Percentiles rank a stretch among this genome's conserved stretches.
phyloP scores from a whole-genome alignment of 2,888 invertebrate species.

The Arrhopalites spinosus region DNA sequence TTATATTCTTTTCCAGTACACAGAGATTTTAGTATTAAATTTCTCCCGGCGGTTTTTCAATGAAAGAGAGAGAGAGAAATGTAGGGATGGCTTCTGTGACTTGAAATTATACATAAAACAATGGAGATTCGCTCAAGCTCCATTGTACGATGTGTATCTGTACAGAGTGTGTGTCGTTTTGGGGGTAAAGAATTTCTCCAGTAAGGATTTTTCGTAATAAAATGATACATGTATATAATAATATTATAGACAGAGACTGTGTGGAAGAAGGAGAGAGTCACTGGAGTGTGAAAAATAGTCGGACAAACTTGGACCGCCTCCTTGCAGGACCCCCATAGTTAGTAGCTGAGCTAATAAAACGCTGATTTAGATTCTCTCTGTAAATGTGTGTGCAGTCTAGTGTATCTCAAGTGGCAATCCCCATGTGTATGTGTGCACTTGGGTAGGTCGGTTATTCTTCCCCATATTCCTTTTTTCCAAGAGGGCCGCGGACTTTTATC shows the following conservation, averaged over 20 bases:
- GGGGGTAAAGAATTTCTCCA: too few species aligned
- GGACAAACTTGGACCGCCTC: conserved; percentile 42
- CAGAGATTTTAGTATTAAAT: too few species aligned
- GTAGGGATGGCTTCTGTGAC: not conserved
- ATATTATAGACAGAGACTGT: too few species aligned
- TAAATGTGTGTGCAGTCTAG: not conserved
- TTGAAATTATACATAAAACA: not conserved
- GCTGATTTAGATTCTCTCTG: conserved; percentile 45
- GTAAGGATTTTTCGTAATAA: too few species aligned
- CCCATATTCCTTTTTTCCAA: not conserved
- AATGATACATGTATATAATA: too few species aligned
- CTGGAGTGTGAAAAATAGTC: conserved; percentile 46
- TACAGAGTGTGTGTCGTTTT: too few species aligned
- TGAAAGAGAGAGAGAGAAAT: not conserved
- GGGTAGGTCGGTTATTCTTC: not conserved
- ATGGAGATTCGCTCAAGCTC: not conserved
- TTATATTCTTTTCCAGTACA: too few species aligned
- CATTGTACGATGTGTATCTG: too few species aligned
- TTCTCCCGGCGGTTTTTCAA: too few species aligned
- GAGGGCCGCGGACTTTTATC: not conserved
- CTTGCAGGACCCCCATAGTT: conserved; percentile 52
- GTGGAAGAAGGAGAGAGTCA: conserved; percentile 16
- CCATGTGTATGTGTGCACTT: too few species aligned
- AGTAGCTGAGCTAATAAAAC: conserved; percentile 53
- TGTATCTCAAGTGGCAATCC: not conserved